Conservation (phyloP, 2,113 vertebrate genomes). For the Zapornia atra region DNA sequence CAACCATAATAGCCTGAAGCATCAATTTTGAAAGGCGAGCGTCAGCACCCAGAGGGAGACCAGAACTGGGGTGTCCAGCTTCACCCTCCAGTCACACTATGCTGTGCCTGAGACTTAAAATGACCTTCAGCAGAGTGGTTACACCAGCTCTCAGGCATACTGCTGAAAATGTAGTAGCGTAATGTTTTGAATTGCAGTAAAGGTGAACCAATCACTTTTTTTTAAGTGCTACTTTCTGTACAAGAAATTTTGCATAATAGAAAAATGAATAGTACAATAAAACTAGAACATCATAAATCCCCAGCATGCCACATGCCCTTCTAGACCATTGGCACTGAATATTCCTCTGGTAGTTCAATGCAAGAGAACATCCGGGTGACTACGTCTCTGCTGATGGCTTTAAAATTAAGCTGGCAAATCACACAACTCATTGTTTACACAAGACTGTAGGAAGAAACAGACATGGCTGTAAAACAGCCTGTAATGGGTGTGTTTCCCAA, state of each 20-base stretch:
- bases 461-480: background rate
- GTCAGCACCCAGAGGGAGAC: background rate
- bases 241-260: background rate
- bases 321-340: background rate
- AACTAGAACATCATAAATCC: background rate
- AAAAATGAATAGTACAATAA: background rate
- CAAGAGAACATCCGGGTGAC: background rate
- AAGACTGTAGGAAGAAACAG: background rate
- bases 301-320: background rate
- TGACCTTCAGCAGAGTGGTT: background rate
- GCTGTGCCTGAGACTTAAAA: background rate
- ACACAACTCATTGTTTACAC: background rate
- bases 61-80: background rate
- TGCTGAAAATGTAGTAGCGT: background rate
- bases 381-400: background rate
- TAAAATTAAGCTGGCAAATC: background rate
- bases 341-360: background rate
- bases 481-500: background rate
- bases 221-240: background rate
- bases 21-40: background rate
- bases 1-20: background rate
- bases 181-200: background rate
- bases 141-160: background rate
- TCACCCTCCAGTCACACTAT: background rate
- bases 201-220: background rate